Base-by-base conservation (phyloP, 2,113 vertebrate species). In the Dipodomys ordii region DNA sequence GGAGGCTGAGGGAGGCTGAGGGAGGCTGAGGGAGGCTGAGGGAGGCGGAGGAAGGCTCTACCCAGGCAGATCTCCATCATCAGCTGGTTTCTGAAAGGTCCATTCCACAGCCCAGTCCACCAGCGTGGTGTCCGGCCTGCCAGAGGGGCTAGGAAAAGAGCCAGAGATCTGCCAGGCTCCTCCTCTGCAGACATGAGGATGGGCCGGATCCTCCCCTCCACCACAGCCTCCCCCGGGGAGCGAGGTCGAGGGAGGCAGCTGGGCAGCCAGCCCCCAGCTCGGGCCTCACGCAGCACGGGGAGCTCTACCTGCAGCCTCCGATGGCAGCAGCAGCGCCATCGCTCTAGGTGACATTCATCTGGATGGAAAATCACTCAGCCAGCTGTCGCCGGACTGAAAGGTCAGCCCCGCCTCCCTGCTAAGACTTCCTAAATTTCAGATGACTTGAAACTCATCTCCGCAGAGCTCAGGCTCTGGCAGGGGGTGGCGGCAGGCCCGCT, bases 371-470 rank as follows among this genome's bases (percentile, higher is more conserved):
- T 44, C 39, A 2, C 72, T n/a, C n/a, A 3, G 25, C 19, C 0
- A 74, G 39, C 65, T 89, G 35, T 30, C 7, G 64, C 86, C 1
- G 4, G 3, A 94, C 89, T 86, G 67, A 95, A 97, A 97, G 27
- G 44, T 86, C 89, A 94, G 0, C 5, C 6, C 25, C 94, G 3
- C 16, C 15, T 91, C 72, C 23, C 78, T 71, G 83, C 39, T 74
- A 76, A 85, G 67, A 12, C 6, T 78, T 83, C 20, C 65, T 53
- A 89, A 82, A 92, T 88, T 87, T 68, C 84, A n/a, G 6, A 67
- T 68, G 49, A 93, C 46, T 73, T 53, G 5, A 85, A 32, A 95
- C 82, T 6, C 60, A 10, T 10, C 25, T 84, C 95, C 71, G n/a
- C 72, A 84, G 28, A 81, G 77, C 30, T 1, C 1, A 67, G 6